Evolutionary conservation across 1,140 invertebrate species (phyloP).

Genomic region (Wiebesia pumilae): DNA sequence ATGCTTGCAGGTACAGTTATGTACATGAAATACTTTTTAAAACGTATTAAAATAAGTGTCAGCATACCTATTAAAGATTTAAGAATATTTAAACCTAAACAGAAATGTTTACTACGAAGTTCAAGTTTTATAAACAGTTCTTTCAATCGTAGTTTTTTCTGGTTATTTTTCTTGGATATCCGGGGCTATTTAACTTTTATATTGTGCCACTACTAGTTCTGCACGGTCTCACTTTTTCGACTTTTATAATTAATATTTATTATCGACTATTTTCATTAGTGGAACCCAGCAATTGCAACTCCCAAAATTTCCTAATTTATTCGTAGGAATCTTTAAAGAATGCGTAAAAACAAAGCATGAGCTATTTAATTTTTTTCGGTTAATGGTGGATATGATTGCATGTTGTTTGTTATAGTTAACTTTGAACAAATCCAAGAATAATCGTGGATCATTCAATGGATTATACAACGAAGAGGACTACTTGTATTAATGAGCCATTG

Average conservation of each 20-base stretch:
- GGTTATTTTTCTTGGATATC: neutral
- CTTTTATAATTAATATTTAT: neutral
- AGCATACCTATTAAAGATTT: too few species aligned
- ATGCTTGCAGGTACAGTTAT: too few species aligned
- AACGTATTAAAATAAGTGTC: too few species aligned
- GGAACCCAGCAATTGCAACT: neutral
- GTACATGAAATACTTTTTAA: too few species aligned
- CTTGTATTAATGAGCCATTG: conserved; percentile 72
- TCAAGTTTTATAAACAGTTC: neutral
- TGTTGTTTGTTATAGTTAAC: conserved; percentile 70
- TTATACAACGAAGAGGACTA: conserved; percentile 64
- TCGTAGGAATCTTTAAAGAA: neutral
- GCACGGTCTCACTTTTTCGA: neutral
- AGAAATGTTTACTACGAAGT: neutral
- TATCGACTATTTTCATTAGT: neutral
- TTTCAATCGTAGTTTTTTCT: neutral
- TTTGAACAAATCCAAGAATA: conserved; percentile 61
- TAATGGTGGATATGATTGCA: conserved; percentile 69
- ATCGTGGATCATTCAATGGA: conserved; percentile 61
- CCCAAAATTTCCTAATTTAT: neutral
- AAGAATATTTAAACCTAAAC: too few species aligned
- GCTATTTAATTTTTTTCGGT: conserved; percentile 45
- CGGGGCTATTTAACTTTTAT: neutral
- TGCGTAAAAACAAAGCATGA: conserved; percentile 10
- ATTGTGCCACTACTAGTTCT: neutral